Conservation (phyloP, 2,888 invertebrate genomes). For the Bombylius discolor region DNA sequence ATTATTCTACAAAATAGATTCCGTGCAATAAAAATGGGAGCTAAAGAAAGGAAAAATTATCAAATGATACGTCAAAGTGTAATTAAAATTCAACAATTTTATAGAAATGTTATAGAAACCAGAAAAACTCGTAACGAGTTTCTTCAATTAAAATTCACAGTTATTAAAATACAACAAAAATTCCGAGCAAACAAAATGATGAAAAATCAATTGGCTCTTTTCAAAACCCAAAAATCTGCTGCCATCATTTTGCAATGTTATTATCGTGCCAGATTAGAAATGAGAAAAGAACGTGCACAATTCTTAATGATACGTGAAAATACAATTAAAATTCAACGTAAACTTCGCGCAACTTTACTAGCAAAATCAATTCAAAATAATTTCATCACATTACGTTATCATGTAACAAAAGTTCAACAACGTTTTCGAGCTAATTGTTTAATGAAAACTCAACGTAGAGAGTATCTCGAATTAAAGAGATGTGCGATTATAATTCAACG, state of each 20-base stretch:
- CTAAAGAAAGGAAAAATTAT: conserved; percentile 15
- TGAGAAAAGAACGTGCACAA: conserved; percentile 21
- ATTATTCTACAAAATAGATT: conserved; percentile 20
- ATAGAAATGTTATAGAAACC: conserved; percentile 30
- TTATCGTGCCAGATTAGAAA: conserved; percentile 18
- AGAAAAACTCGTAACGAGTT: conserved; percentile 18
- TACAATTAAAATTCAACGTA: conserved; percentile 24
- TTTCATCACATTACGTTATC: conserved; percentile 22
- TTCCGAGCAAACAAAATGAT: conserved; percentile 20
- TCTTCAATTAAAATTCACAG: conserved; percentile 18
- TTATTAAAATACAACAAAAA: conserved; percentile 17
- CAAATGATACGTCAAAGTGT: conserved; percentile 21
- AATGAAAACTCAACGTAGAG: conserved; percentile 15
- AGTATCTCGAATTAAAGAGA: too few relatives aligned
- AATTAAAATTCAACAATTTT: conserved; percentile 35
- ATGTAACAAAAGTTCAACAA: conserved; percentile 30
- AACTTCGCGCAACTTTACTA: conserved; percentile 28
- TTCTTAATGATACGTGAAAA: conserved; percentile 20
- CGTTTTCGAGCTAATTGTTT: conserved; percentile 29
- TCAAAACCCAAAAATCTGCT: conserved; percentile 14
- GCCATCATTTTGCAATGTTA: conserved; percentile 29
- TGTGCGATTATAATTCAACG: too few relatives aligned
- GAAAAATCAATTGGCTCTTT: conserved; percentile 17
- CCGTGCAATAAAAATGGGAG: conserved; percentile 21
- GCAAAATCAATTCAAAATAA: conserved; percentile 20